Evolutionary conservation across 2,797 vertebrate genomes (phyloP).

Genomic region (Anguilla anguilla): DNA sequence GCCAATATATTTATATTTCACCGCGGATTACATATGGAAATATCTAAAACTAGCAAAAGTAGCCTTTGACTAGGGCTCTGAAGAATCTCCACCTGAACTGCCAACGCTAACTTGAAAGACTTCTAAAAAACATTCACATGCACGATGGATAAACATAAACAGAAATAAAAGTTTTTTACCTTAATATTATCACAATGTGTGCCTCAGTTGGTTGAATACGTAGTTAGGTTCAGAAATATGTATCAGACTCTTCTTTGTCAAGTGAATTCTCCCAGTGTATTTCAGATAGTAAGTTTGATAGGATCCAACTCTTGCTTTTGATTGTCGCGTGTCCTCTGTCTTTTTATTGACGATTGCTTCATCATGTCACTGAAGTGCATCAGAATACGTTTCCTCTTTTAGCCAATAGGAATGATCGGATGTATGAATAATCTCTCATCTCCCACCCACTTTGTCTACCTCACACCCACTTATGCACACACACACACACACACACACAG

Average conservation of each 20-base stretch:
- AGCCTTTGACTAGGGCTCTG: background rate
- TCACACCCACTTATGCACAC: background rate
- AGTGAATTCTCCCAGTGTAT: background rate
- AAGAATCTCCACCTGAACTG: background rate
- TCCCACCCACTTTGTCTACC: background rate
- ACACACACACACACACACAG: slow-evolving; percentile 1
- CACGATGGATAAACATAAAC: background rate
- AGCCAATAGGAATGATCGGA: slow-evolving; percentile 67
- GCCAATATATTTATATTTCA: background rate
- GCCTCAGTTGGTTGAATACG: slow-evolving; percentile 54
- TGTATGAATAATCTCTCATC: slow-evolving; percentile 51
- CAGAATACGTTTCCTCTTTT: slow-evolving; percentile 48
- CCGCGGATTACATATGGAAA: background rate
- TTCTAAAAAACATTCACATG: background rate
- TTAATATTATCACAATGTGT: slow-evolving; percentile 51
- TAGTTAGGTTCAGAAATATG: slow-evolving; percentile 5
- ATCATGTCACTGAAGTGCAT: slow-evolving; percentile 60
- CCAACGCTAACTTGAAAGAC: background rate
- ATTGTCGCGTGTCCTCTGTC: slow-evolving; percentile 39
- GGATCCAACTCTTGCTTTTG: slow-evolving; percentile 44
- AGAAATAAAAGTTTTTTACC: slow-evolving; percentile 51
- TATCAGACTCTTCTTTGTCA: slow-evolving; percentile 13
- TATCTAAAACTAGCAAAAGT: background rate
- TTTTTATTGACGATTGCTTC: slow-evolving; percentile 60
- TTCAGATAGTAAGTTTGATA: background rate